These are phyloP conservation scores for Montipora foliosa DNA, from an alignment of 64 coral and sea anemone genomes.

Conservation along the genomic window DNA sequence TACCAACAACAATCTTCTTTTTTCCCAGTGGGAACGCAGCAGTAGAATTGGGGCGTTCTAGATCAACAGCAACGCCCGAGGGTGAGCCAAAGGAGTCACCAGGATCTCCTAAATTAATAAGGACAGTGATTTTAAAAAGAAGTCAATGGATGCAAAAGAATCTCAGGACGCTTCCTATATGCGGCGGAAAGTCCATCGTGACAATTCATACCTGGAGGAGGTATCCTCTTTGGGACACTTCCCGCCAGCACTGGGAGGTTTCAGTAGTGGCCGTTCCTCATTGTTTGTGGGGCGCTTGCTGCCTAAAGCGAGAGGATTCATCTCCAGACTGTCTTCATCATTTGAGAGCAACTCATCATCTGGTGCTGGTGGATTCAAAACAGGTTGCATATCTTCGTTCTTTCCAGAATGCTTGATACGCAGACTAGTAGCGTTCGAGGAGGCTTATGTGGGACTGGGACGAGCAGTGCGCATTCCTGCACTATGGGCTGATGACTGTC, in stretches of 20 bases:
- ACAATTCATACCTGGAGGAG: too few species aligned
- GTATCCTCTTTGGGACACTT: background rate
- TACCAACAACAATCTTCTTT: too few species aligned
- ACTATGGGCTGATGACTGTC: background rate
- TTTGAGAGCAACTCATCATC: background rate
- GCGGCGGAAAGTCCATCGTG: too few species aligned
- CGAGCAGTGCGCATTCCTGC: background rate
- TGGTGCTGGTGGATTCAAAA: background rate
- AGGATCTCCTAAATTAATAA: too few species aligned
- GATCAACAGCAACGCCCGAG: too few species aligned
- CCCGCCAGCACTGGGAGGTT: background rate
- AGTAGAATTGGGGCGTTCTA: too few species aligned
- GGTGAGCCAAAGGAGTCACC: too few species aligned
- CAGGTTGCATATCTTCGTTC: background rate
- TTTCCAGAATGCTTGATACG: background rate
- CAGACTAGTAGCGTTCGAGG: background rate
- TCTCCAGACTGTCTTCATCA: background rate
- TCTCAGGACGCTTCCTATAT: too few species aligned
- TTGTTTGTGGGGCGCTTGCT: background rate
- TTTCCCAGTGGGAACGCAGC: too few species aligned
- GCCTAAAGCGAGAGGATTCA: background rate
- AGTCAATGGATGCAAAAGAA: too few species aligned
- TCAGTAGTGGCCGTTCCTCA: background rate
- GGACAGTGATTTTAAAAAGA: too few species aligned
- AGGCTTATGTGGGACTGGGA: background rate